phyloP scores from a whole-genome alignment of 2,797 vertebrate genomes.

The Sylvilagus floridanus region DNA sequence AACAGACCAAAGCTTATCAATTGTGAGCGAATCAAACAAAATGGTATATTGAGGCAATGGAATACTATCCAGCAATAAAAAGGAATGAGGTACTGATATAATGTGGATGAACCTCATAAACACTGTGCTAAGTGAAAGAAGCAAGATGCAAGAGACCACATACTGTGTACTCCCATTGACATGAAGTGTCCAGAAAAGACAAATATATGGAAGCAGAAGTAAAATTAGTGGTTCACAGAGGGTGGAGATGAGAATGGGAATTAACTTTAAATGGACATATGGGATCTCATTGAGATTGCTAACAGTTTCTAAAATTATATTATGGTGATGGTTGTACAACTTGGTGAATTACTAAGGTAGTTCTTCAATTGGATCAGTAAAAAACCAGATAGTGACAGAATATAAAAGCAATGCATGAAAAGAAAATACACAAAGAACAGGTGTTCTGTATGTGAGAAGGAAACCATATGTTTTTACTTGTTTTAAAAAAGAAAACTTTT shows the following conservation, averaged over 20 bases:
- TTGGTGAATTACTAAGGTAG: conserved; percentile 7
- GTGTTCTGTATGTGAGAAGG: not conserved
- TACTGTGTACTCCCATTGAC: not conserved
- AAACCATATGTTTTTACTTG: conserved; percentile 8
- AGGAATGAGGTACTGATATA: not conserved
- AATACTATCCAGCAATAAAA: not conserved
- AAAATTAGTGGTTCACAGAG: not conserved
- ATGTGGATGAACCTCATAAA: not conserved
- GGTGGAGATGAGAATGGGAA: not conserved
- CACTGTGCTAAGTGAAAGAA: not conserved
- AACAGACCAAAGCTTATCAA: not conserved
- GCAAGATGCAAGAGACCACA: not conserved
- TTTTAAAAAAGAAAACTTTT: conserved; percentile 49
- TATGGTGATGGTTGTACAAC: not conserved
- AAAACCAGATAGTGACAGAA: conserved; percentile 21
- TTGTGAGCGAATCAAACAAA: conserved; percentile 7
- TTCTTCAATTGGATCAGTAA: conserved; percentile 11
- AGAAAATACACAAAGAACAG: conserved; percentile 37
- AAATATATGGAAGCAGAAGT: not conserved
- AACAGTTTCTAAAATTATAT: conserved; percentile 20
- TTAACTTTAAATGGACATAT: not conserved
- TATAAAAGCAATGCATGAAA: conserved; percentile 45
- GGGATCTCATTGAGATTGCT: not conserved
- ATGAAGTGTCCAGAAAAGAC: not conserved
- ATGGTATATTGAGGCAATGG: not conserved